Percentiles rank a stretch among this genome's conserved stretches.
These are phyloP conservation scores for Labrus mixtus DNA, from an alignment of 2,113 vertebrate species.

Conservation along the genomic window DNA sequence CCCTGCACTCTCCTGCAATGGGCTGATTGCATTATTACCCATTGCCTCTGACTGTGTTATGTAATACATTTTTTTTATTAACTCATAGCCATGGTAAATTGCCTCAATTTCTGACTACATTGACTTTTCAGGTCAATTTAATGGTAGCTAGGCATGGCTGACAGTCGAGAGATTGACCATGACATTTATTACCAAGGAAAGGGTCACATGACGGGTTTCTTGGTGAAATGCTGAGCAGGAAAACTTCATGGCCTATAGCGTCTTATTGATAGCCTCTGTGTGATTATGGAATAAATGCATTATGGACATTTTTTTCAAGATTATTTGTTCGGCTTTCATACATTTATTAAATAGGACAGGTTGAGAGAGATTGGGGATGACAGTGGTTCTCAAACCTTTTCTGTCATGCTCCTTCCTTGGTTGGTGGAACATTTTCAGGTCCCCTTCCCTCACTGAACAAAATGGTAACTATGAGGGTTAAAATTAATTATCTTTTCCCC, in stretches of 20 bases:
- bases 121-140: slow-evolving; percentile 67
- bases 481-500: no score
- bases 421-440: no score
- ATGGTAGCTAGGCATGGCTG: slow-evolving; percentile 56
- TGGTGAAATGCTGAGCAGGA: slow-evolving; percentile 47
- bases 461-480: no score
- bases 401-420: no score
- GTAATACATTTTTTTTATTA: slow-evolving; percentile 46
- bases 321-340: no score
- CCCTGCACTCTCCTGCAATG: slow-evolving; percentile 44
- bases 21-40: slow-evolving; percentile 62
- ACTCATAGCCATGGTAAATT: slow-evolving; percentile 58
- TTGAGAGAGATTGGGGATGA: no score
- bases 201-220: slow-evolving; percentile 52
- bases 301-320: no score
- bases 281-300: slow-evolving; percentile 11
- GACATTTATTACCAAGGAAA: slow-evolving; percentile 63
- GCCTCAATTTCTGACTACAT: slow-evolving; percentile 50
- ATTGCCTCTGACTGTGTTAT: slow-evolving; percentile 58
- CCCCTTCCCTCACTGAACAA: no score
- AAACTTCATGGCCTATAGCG: slow-evolving; percentile 32
- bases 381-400: no score
- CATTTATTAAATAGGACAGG: no score
- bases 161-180: slow-evolving; percentile 61
- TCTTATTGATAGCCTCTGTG: slow-evolving; percentile 18